A percentile compares a stretch with the other conserved stretches of the same genome.
These are phyloP conservation scores for Drosophila paramelanica DNA, from an alignment of 2,888 invertebrate species.

Conservation along the genomic window DNA sequence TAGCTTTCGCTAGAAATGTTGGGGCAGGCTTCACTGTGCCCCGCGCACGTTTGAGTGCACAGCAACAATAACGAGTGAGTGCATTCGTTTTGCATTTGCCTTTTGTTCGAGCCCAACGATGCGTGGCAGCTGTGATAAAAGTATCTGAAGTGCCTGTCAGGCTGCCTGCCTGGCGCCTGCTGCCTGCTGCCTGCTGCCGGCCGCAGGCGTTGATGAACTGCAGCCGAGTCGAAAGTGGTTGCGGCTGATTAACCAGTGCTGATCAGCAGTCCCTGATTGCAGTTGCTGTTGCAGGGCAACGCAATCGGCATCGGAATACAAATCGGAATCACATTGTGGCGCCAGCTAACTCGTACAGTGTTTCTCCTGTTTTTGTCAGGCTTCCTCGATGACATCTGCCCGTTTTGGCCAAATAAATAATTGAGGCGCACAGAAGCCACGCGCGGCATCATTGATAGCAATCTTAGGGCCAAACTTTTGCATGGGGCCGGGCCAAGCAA, in stretches of 20 bases:
- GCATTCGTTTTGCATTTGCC: conserved; percentile 63
- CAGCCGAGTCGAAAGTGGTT: conserved; percentile 23
- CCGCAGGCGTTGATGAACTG: conserved; percentile 56
- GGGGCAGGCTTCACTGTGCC: conserved; percentile 20
- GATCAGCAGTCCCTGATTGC: conserved; percentile 24
- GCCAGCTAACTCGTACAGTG: background rate
- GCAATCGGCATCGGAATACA: background rate
- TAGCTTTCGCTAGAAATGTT: background rate
- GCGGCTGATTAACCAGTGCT: conserved; percentile 21
- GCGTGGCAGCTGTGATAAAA: conserved; percentile 76
- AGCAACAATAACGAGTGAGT: conserved; percentile 30
- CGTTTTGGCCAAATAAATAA: conserved; percentile 57
- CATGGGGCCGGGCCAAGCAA: conserved; percentile 28
- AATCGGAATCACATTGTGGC: background rate
- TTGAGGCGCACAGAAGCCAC: conserved; percentile 32
- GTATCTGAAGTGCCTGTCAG: conserved; percentile 60
- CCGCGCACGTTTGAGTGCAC: conserved; percentile 49
- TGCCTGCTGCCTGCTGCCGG: background rate
- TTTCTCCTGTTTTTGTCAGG: background rate
- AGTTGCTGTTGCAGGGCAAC: background rate
- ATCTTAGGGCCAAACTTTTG: conserved; percentile 29
- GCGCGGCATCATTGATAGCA: conserved; percentile 42
- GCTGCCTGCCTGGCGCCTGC: background rate
- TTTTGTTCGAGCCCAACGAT: conserved; percentile 74
- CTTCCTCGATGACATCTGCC: conserved; percentile 31